Conservation (phyloP, 2,797 vertebrate species). For the Ispidina picta region DNA sequence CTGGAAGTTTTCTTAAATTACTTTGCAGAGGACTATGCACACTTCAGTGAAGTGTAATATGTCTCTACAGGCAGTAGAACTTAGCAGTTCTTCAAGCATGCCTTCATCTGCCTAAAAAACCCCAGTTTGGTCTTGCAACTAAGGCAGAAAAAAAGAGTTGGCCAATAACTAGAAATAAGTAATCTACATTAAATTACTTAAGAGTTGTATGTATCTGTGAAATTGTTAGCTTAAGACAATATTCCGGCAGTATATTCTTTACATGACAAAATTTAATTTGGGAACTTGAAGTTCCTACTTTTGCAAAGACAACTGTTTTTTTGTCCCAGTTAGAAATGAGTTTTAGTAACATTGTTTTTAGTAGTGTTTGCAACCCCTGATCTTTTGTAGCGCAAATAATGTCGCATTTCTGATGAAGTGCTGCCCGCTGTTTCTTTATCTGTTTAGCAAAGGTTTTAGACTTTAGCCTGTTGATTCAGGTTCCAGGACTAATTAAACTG, state of each 20-base stretch:
- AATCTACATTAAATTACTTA: not conserved
- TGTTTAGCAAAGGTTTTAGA: not conserved
- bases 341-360: not conserved
- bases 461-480: not conserved
- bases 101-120: not conserved
- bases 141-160: not conserved
- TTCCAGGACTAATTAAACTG: not conserved
- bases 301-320: not conserved
- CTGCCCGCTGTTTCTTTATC: not conserved
- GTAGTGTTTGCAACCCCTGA: not conserved
- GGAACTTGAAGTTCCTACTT: not conserved
- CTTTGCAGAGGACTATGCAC: not conserved
- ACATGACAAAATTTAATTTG: not conserved
- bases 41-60: fast-evolving
- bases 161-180: not conserved
- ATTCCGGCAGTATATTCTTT: not conserved
- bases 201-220: not conserved
- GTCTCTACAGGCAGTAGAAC: not conserved
- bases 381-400: not conserved
- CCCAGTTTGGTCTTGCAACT: not conserved
- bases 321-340: not conserved
- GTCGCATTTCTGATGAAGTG: not conserved
- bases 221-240: not conserved
- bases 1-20: not conserved
- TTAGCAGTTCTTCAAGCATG: not conserved